Conservation (phyloP, 2,113 vertebrate genomes). For the Mobula birostris region DNA sequence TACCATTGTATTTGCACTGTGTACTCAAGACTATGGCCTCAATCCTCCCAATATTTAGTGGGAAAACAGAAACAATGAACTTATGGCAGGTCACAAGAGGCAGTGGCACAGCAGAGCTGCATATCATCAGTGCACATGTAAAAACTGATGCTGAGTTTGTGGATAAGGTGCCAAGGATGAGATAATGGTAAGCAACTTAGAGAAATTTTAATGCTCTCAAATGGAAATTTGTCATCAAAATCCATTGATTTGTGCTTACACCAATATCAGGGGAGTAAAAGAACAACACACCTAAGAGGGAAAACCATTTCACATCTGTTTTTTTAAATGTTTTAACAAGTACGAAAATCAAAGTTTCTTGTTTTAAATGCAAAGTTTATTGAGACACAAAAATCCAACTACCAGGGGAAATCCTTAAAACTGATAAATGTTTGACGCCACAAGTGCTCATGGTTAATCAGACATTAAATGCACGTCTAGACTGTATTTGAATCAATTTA, state of each 20-base stretch:
- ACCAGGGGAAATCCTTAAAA: slow-evolving; percentile 64
- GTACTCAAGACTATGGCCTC: not conserved
- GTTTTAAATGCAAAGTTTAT: slow-evolving; percentile 47
- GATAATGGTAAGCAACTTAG: not conserved
- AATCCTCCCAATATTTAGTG: not conserved
- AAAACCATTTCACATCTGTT: not conserved
- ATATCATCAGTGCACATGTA: not conserved
- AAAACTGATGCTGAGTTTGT: not conserved
- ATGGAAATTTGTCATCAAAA: not conserved
- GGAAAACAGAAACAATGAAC: not conserved
- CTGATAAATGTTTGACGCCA: slow-evolving; percentile 64
- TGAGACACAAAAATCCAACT: slow-evolving; percentile 59
- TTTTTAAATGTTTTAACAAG: not conserved
- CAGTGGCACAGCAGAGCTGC: not conserved
- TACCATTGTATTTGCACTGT: not conserved
- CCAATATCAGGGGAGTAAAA: not conserved
- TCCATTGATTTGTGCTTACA: not conserved
- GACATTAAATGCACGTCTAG: slow-evolving; percentile 61
- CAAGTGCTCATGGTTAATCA: slow-evolving; percentile 71
- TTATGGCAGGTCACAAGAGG: not conserved
- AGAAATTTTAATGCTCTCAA: no score
- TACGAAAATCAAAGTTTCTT: not conserved
- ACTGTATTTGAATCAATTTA: slow-evolving; percentile 64
- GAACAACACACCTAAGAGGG: not conserved
- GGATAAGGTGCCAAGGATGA: not conserved